Evolutionary conservation across 1,140 invertebrate genomes (phyloP).

Genomic region (Coenobita brevimanus): DNA sequence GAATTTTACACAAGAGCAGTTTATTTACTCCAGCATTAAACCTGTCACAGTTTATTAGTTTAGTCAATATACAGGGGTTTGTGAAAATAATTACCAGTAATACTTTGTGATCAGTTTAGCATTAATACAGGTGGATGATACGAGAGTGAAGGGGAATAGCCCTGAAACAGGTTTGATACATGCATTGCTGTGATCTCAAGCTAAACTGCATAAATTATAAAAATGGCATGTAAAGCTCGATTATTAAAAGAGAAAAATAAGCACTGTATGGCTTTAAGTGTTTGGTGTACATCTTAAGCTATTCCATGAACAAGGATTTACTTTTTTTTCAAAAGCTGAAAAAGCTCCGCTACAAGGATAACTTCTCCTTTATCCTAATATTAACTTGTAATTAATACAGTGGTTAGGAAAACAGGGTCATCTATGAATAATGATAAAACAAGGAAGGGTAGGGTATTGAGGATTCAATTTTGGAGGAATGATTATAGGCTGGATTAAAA

Average conservation of each 20-base stretch:
- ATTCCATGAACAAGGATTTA: slow-evolving; percentile 38
- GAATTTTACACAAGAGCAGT: not conserved
- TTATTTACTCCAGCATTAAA: not conserved
- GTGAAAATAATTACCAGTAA: not conserved
- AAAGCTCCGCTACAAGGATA: no score
- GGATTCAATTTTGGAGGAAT: no score
- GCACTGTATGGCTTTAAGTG: not conserved
- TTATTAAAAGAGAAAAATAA: slow-evolving; percentile 3
- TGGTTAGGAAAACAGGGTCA: no score
- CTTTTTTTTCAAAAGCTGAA: not conserved
- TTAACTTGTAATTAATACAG: no score
- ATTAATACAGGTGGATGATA: no score
- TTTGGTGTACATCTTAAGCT: not conserved
- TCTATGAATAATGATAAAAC: no score
- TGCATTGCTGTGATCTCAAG: not conserved
- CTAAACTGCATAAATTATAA: not conserved
- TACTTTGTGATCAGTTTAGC: no score
- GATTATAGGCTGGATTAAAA: no score
- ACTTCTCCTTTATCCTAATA: no score
- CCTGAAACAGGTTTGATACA: not conserved
- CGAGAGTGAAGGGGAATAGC: no score
- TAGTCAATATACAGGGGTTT: not conserved
- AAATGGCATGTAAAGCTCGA: not conserved
- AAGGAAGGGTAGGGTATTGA: no score
- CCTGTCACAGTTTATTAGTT: slow-evolving; percentile 36